phyloP scores from a whole-genome alignment of 2,797 vertebrate species.

The Gymnopithys bicolor region DNA sequence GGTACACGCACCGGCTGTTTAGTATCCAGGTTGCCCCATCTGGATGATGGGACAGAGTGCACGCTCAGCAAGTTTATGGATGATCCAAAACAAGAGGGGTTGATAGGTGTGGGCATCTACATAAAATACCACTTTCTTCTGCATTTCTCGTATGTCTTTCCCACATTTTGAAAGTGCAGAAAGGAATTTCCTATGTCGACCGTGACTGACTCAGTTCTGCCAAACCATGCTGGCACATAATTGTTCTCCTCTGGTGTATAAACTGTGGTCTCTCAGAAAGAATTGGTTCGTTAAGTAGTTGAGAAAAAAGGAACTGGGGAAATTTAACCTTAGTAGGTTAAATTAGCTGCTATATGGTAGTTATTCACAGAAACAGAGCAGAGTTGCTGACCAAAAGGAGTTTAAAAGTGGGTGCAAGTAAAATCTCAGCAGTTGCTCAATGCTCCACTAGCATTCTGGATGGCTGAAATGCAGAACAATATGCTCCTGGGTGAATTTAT shows the following conservation, averaged over 20 bases:
- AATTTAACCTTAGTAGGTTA: background rate
- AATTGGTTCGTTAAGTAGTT: background rate
- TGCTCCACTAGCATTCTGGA: background rate
- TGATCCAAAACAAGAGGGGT: background rate
- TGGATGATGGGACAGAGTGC: background rate
- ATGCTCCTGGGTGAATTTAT: background rate
- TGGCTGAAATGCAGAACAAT: background rate
- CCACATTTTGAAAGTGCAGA: background rate
- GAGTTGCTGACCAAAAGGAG: background rate
- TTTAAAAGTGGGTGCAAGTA: background rate
- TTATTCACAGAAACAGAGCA: background rate
- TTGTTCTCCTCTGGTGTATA: background rate
- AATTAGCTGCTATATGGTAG: background rate
- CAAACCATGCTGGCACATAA: background rate
- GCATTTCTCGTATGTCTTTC: background rate
- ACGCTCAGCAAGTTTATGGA: background rate
- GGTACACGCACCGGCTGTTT: background rate
- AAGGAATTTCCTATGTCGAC: slow-evolving; percentile 46
- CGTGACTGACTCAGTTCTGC: slow-evolving; percentile 14
- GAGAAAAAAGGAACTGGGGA: background rate
- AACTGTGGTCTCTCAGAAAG: background rate
- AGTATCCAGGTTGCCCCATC: background rate
- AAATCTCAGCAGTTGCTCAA: background rate
- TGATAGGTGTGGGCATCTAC: background rate
- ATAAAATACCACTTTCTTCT: slow-evolving; percentile 1